These are phyloP conservation scores for Lordiphosa collinella DNA, from an alignment of 1,140 invertebrate genomes.

Conservation along the genomic window DNA sequence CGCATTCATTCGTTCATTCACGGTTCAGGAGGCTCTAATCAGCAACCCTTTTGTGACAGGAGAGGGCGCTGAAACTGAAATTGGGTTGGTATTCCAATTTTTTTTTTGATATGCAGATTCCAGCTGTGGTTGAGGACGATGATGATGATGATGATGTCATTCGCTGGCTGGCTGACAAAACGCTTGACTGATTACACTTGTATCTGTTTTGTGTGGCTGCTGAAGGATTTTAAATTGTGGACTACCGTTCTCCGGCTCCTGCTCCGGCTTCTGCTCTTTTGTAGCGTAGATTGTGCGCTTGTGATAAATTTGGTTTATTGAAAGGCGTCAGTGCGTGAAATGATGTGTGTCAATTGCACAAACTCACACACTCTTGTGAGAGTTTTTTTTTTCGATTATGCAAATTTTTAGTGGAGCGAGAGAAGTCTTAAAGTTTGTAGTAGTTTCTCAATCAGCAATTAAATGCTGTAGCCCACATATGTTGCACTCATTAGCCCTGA, in stretches of 20 bases:
- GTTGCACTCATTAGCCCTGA: constrained; percentile 29
- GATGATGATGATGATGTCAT: constrained; percentile 58
- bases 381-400: constrained; percentile 57
- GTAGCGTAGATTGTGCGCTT: constrained; percentile 41
- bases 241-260: constrained; percentile 26
- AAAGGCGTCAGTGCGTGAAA: constrained; percentile 80
- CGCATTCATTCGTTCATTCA: constrained; percentile 49
- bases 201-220: constrained; percentile 66
- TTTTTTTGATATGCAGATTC: constrained; percentile 72
- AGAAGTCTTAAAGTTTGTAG: constrained; percentile 57
- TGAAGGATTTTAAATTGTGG: constrained; percentile 70
- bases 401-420: constrained; percentile 41
- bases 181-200: constrained; percentile 79
- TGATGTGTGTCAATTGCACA: constrained; percentile 80
- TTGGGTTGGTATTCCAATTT: constrained; percentile 37
- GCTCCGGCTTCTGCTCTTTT: neutral
- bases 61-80: too few species aligned
- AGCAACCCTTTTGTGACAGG: constrained; percentile 70
- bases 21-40: constrained; percentile 68
- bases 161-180: constrained; percentile 62
- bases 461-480: constrained; percentile 44
- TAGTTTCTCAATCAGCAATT: constrained; percentile 65
- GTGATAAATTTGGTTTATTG: constrained; percentile 79
- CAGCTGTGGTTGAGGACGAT: constrained; percentile 7
- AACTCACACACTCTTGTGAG: constrained; percentile 29